phyloP scores from a whole-genome alignment of 2,888 invertebrate genomes.

The Octodonta nipae region DNA sequence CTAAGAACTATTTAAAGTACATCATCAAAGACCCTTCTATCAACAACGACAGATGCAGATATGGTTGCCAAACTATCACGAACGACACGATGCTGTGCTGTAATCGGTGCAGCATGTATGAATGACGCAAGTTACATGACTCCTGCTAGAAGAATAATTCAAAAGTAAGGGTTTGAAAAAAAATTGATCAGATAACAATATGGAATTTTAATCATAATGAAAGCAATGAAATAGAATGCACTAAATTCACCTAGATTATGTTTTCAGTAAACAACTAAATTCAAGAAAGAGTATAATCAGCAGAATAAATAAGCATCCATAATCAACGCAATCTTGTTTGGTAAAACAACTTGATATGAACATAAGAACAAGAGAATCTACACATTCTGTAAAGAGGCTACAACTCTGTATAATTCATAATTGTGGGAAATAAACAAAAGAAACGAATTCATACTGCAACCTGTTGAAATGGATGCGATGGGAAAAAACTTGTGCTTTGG shows the following conservation, averaged over 20 bases:
- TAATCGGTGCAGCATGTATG: no score
- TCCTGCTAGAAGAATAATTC: slow-evolving; percentile 1
- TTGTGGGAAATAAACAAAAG: slow-evolving; percentile 1
- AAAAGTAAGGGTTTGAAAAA: not conserved
- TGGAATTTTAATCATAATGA: not conserved
- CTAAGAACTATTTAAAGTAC: no score
- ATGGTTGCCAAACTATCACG: no score
- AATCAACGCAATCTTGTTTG: not conserved
- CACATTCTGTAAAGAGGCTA: not conserved
- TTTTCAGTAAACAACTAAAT: slow-evolving; percentile 1
- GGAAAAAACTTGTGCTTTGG: no score
- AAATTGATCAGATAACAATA: not conserved
- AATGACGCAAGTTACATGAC: slow-evolving; percentile 1
- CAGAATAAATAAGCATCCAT: no score
- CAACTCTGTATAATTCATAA: slow-evolving; percentile 1
- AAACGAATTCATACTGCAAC: slow-evolving; percentile 1
- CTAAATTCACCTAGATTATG: not conserved
- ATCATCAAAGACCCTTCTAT: no score
- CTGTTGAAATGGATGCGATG: slow-evolving; percentile 1
- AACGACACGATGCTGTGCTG: no score
- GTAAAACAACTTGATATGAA: not conserved
- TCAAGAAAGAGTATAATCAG: not conserved
- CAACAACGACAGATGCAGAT: no score
- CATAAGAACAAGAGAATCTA: not conserved
- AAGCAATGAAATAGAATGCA: not conserved